Evolutionary conservation across 2,113 vertebrate species (phyloP), one percentile per base, ranked within the genome.

Genomic region (Oenanthe melanoleuca): DNA sequence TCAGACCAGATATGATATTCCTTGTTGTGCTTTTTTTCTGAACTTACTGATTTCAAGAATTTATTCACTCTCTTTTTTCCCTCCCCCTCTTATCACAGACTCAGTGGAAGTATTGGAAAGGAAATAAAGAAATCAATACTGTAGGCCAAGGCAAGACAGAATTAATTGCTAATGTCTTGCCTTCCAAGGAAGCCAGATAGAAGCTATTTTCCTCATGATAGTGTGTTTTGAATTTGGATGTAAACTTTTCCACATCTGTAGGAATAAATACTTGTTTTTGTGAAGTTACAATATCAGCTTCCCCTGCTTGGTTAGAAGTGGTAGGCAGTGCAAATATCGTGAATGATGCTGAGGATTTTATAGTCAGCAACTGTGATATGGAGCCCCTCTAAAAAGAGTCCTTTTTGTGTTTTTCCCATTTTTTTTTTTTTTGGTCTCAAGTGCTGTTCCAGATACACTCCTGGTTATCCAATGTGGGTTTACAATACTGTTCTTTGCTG

Each of bases 251-350:
- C 16, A 49, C 38, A 45, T n/a, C 23, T 45, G 6, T 45, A 64
- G 17, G 28, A 88, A 25, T 5, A 77, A 74, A 83, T 60, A 40
- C 6, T 74, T 34, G 13, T 13, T 88, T 75, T 57, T 82, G 20
- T 2, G 5, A 52, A 40, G 40, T 59, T 79, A 34, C 8, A 14
- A 0, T 44, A 8, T 65, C 5, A 4, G 13, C 6, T 29, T 40
- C 22, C 4, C 34, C 23, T 44, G 16, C 66, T 85, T 70, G 40
- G 2, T 23, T 79, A 49, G 40, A 75, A 91, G 31, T 2, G 4
- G 11, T 31, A 80, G 33, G 23, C 53, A 64, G 33, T 38, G 22
- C 31, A 56, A 55, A 7, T 44, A 6, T 4, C 14, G 6, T 24
- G 45, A 86, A 49, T 26, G 12, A 17, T 64, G 6, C 28, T 65